Conservation (phyloP, 2,113 vertebrate genomes). For the Cyanoderma ruficeps region DNA sequence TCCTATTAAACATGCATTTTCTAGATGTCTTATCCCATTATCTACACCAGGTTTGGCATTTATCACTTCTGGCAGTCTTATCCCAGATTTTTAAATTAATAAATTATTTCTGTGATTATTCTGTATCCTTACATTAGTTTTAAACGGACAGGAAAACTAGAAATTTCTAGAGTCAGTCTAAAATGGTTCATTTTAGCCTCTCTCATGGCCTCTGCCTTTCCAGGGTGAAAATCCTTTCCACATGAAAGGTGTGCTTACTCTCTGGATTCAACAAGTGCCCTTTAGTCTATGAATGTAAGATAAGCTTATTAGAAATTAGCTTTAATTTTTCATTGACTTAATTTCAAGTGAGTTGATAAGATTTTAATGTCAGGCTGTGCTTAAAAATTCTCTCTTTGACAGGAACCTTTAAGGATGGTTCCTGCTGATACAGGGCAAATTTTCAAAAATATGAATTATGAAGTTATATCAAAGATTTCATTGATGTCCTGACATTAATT, state of each 20-base stretch:
- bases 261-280: slow-evolving; percentile 14
- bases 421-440: slow-evolving; percentile 61
- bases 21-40: slow-evolving; percentile 50
- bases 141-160: background rate
- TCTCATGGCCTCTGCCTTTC: slow-evolving; percentile 21
- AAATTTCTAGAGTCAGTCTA: background rate
- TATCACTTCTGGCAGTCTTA: slow-evolving; percentile 47
- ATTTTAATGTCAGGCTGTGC: slow-evolving; percentile 84
- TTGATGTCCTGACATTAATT: slow-evolving; percentile 64
- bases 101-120: slow-evolving; percentile 56
- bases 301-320: slow-evolving; percentile 77
- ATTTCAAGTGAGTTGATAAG: slow-evolving; percentile 86
- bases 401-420: slow-evolving; percentile 82
- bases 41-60: background rate
- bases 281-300: slow-evolving; percentile 61
- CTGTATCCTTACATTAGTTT: slow-evolving; percentile 51
- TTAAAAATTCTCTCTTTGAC: slow-evolving; percentile 88
- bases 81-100: slow-evolving; percentile 47
- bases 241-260: slow-evolving; percentile 18
- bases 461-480: slow-evolving; percentile 67
- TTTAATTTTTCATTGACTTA: slow-evolving; percentile 86
- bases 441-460: slow-evolving; percentile 66
- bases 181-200: slow-evolving; percentile 20
- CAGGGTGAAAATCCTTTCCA: background rate
- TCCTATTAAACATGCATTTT: slow-evolving; percentile 29